Evolutionary conservation across 2,797 vertebrate genomes (phyloP), one percentile per base, ranked within the genome.

Genomic region (Tarsius wallacei): DNA sequence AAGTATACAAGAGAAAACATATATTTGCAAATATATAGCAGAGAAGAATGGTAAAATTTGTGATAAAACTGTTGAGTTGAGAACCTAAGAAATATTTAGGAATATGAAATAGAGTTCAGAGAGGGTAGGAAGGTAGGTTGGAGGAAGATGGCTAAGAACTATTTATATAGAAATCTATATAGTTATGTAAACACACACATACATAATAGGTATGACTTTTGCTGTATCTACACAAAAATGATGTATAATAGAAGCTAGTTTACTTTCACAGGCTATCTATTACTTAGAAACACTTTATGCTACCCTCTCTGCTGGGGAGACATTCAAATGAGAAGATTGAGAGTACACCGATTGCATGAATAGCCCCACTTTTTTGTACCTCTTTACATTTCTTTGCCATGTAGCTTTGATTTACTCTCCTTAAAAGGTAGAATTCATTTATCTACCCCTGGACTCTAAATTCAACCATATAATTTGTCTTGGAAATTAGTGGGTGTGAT

Each of bases 361-460:
- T 36, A 59, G 12, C n/a, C 7, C 6, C 2, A 59, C 15, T 28
- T 88, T 31, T 91, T 82, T 7, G 51, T 70, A 66, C 2, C 10
- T 53, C 2, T 8, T 10, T 76, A 7, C 9, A 64, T n/a, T n/a
- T 51, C 19, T 88, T 71, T 95, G 61, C 21, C 10, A 36, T 31
- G 7, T 74, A 17, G 47, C 24, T 96, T 78, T 92, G 66, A 93
- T 14, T 70, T 87, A 55, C 31, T 42, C 3, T 55, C 19, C 70
- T 36, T 70, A 63, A 93, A 49, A 85, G 16, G 9, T 49, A 13
- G n/a, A 59, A 3, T 76, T 84, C 63, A 70, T 87, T 97, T 89
- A 26, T 85, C n/a, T 91, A 24, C 10, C 70, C 36, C 31, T 66
- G 68, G 28, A 87, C 86, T 94, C n/a, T 93, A 70, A 24, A 12